Conservation (phyloP, 2,888 invertebrate species). For the Agrotis clavis region DNA sequence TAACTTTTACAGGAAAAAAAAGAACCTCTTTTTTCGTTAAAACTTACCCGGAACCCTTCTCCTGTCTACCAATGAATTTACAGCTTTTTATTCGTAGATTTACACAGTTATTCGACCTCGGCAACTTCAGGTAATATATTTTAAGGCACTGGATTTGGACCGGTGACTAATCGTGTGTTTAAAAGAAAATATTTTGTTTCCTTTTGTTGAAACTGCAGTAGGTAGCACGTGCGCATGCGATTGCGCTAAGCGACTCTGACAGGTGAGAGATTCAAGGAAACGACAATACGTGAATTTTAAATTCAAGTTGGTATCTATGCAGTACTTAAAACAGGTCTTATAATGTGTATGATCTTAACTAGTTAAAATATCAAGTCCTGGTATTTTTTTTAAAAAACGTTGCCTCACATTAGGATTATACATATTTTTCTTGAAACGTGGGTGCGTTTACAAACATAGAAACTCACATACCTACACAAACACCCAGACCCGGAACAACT, state of each 20-base stretch:
- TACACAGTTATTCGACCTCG: conserved; percentile 46
- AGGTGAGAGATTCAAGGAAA: background rate
- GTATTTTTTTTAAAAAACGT: too few species aligned
- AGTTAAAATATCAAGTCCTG: too few species aligned
- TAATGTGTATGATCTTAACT: too few species aligned
- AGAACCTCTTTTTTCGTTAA: conserved; percentile 23
- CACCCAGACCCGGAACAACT: too few species aligned
- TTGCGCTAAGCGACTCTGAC: background rate
- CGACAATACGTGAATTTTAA: background rate
- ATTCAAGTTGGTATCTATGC: background rate
- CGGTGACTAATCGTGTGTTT: conserved; percentile 35
- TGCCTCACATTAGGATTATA: too few species aligned
- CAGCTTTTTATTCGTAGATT: conserved; percentile 29
- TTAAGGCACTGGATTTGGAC: conserved; percentile 20
- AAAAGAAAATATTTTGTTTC: conserved; percentile 13
- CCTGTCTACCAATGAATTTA: conserved; percentile 27
- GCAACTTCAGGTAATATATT: conserved; percentile 12
- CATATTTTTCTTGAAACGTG: too few species aligned
- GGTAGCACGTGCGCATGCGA: background rate
- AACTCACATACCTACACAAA: too few species aligned
- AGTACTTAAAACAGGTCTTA: too few species aligned
- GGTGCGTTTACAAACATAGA: too few species aligned
- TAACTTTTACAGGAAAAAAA: conserved; percentile 12
- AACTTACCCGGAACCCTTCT: conserved; percentile 59
- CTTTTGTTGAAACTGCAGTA: background rate